phyloP scores from a whole-genome alignment of 2,797 vertebrate genomes.

The Garrulus glandarius region DNA sequence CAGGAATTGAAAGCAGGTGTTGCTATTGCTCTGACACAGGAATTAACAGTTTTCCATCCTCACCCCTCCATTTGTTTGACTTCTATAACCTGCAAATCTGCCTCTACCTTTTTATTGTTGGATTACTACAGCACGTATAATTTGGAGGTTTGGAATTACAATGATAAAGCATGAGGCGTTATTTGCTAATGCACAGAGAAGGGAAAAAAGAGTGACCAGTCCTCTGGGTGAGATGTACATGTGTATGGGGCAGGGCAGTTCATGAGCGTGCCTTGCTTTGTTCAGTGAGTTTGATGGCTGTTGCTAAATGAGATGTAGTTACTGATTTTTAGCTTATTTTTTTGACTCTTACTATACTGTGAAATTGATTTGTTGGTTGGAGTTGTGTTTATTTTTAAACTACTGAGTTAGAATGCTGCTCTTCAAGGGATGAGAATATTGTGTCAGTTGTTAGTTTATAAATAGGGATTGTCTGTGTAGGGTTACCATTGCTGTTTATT shows the following conservation, averaged over 20 bases:
- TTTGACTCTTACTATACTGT: background rate
- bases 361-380: background rate
- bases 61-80: background rate
- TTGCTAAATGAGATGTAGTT: background rate
- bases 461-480: background rate
- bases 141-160: background rate
- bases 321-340: background rate
- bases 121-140: background rate
- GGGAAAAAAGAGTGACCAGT: background rate
- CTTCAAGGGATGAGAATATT: background rate
- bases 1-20: background rate
- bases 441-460: background rate
- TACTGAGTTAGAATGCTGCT: background rate
- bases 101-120: background rate
- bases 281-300: background rate
- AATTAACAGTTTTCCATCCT: background rate
- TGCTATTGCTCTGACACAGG: background rate
- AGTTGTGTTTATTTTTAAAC: background rate
- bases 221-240: background rate
- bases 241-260: background rate
- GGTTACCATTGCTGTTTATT: background rate
- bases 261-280: background rate
- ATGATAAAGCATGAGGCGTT: rapidly evolving
- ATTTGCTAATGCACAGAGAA: background rate
- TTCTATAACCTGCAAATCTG: background rate